These are phyloP conservation scores for Holothuria leucospilota DNA, from an alignment of 53 echinoderm and acorn worm genomes.

Conservation along the genomic window DNA sequence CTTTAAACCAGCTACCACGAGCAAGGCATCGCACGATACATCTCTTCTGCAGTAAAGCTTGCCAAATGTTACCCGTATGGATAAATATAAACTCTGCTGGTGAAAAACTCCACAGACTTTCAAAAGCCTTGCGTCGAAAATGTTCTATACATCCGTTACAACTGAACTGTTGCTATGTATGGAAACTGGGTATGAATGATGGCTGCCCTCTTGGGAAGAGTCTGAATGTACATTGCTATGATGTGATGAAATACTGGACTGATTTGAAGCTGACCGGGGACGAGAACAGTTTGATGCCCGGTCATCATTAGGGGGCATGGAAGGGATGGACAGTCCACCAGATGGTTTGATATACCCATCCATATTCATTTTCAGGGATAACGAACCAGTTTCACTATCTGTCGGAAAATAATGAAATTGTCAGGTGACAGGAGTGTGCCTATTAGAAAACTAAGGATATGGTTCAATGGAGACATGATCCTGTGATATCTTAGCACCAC, in stretches of 20 bases:
- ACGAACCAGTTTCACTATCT: slow-evolving; percentile 57
- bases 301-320: slow-evolving; percentile 49
- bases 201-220: slow-evolving; percentile 46
- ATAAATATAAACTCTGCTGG: background rate
- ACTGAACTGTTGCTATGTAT: slow-evolving; percentile 71
- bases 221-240: slow-evolving; percentile 81
- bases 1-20: too few relatives aligned
- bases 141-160: slow-evolving; percentile 61
- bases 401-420: background rate
- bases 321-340: slow-evolving; percentile 12
- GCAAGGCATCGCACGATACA: too few relatives aligned
- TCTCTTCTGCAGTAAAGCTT: too few relatives aligned
- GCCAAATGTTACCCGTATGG: background rate
- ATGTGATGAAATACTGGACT: slow-evolving; percentile 67
- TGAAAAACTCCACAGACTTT: background rate
- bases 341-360: slow-evolving; percentile 40
- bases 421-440: too few relatives aligned
- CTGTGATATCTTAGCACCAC: too few relatives aligned
- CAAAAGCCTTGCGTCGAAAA: background rate
- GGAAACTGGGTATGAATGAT: slow-evolving; percentile 61
- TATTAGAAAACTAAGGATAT: too few relatives aligned
- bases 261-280: slow-evolving; percentile 70
- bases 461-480: too few relatives aligned
- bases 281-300: slow-evolving; percentile 53
- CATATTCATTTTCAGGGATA: slow-evolving; percentile 52